Evolutionary conservation across 2,797 vertebrate genomes (phyloP).

Genomic region (Falco biarmicus): DNA sequence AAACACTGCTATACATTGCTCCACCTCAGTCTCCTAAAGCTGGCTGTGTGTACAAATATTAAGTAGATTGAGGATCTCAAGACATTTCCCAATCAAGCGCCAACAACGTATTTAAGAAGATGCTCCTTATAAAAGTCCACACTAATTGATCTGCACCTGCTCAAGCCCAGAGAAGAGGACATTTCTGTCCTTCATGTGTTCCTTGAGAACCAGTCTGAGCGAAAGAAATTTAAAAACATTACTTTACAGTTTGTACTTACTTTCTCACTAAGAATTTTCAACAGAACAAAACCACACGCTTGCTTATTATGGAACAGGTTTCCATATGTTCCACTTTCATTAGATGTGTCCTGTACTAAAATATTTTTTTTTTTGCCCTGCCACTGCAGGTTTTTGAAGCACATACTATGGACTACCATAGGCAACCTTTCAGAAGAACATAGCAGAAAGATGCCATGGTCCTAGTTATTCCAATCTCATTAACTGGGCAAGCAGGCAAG

Average conservation of each 20-base stretch:
- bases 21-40: background rate
- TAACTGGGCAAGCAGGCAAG: background rate
- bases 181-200: background rate
- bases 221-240: background rate
- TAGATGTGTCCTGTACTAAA: background rate
- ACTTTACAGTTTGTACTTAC: background rate
- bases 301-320: background rate
- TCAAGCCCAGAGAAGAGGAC: background rate
- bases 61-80: background rate
- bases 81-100: background rate
- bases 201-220: background rate
- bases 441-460: background rate
- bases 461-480: background rate
- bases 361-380: background rate
- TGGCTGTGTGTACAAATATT: background rate
- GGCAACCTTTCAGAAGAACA: background rate
- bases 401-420: background rate
- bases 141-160: background rate
- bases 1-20: background rate
- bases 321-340: background rate
- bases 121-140: background rate
- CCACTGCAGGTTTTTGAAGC: background rate
- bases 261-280: background rate
- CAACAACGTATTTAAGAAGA: background rate
- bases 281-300: background rate